phyloP scores from a whole-genome alignment of 2,113 vertebrate species.

The Hypanus sabinus region DNA sequence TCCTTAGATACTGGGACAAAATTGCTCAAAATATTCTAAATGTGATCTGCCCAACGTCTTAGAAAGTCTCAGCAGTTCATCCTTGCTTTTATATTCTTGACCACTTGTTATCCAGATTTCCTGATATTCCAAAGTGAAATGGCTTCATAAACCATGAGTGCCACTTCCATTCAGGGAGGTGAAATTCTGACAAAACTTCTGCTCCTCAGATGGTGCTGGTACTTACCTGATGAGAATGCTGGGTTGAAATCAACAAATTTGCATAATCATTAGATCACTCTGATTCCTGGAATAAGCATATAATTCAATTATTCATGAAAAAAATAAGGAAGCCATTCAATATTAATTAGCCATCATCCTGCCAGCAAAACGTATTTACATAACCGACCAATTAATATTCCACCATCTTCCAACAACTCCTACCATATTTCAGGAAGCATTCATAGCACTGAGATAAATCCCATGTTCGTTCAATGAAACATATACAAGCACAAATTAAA shows the following conservation, averaged over 20 bases:
- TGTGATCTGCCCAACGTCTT: too few species aligned
- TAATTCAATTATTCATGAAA: conserved; percentile 29
- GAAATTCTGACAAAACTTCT: neutral
- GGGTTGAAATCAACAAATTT: neutral
- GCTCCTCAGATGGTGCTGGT: neutral
- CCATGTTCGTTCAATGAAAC: neutral
- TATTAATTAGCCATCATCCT: neutral
- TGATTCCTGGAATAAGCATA: conserved; percentile 2
- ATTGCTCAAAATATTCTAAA: too few species aligned
- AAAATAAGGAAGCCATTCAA: conserved; percentile 13
- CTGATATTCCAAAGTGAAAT: neutral
- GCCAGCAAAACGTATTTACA: conserved; percentile 19
- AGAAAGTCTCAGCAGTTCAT: too few species aligned
- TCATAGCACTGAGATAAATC: neutral
- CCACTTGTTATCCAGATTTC: neutral
- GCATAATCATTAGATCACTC: conserved; percentile 4
- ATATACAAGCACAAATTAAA: neutral
- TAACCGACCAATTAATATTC: neutral
- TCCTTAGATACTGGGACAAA: too few species aligned
- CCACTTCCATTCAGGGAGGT: neutral
- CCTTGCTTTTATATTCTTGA: too few species aligned
- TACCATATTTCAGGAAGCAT: neutral
- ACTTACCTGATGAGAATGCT: neutral
- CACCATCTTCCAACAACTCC: neutral
- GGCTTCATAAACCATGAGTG: neutral